Conservation (phyloP, 2,888 invertebrate species). For the Metalampra italica region DNA sequence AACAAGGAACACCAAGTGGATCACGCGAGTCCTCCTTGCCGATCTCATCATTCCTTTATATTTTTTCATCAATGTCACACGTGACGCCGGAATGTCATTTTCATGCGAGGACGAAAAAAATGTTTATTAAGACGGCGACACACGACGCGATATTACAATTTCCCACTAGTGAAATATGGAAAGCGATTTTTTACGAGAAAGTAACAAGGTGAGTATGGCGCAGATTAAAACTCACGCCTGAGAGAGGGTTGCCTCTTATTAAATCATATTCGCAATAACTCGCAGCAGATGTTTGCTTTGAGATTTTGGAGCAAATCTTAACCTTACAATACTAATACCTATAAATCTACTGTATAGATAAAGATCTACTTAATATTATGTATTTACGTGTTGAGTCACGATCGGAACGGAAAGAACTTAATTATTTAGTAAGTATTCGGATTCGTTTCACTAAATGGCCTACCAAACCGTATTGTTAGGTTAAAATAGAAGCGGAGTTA, state of each 20-base stretch:
- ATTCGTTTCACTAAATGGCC: background rate
- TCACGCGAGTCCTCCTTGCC: slow-evolving; percentile 32
- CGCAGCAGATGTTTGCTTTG: slow-evolving; percentile 5
- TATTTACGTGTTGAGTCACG: too few species aligned
- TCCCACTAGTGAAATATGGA: slow-evolving; percentile 76
- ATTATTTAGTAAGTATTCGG: background rate
- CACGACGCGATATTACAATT: slow-evolving; percentile 71
- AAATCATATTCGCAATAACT: slow-evolving; percentile 19
- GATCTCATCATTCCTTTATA: slow-evolving; percentile 74
- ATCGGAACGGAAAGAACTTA: too few species aligned
- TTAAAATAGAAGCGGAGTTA: background rate
- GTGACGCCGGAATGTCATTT: slow-evolving; percentile 77
- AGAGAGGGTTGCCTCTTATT: slow-evolving; percentile 54
- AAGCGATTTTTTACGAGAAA: slow-evolving; percentile 76
- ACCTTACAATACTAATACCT: background rate
- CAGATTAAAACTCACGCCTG: slow-evolving; percentile 59
- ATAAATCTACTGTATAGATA: background rate
- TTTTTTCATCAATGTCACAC: slow-evolving; percentile 79
- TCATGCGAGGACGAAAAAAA: slow-evolving; percentile 72
- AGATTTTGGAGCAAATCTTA: background rate
- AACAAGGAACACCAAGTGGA: slow-evolving; percentile 19
- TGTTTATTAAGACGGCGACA: slow-evolving; percentile 71
- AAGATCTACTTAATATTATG: background rate
- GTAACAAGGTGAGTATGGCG: slow-evolving; percentile 68
- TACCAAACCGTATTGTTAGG: too few species aligned